A percentile compares a stretch with the other conserved stretches of the same genome.
Evolutionary conservation across 2,888 invertebrate species (phyloP).

Genomic region (Caenorhabditis sinica): DNA sequence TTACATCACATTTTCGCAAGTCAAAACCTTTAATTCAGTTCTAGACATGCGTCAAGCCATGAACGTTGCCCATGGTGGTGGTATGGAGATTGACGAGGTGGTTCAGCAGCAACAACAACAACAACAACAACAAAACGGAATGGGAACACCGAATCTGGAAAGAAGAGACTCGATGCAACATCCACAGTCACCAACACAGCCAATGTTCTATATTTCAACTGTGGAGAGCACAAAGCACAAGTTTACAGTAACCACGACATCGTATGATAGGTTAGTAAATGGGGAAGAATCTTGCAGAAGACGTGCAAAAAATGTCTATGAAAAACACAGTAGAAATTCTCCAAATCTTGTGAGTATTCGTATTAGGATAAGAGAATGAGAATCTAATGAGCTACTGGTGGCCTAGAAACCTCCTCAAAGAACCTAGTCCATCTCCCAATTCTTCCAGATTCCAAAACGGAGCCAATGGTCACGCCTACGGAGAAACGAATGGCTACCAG

Average conservation of each 20-base stretch:
- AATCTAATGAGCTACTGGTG: neutral
- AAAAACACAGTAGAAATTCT: too few species aligned
- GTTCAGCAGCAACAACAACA: constrained; percentile 39
- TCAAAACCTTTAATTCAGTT: constrained; percentile 31
- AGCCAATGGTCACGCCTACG: constrained; percentile 36
- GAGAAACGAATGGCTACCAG: constrained; percentile 31
- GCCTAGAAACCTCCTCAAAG: neutral
- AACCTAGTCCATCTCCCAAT: neutral
- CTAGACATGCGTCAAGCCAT: constrained; percentile 74
- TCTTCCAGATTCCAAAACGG: constrained; percentile 55
- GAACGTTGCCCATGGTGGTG: constrained; percentile 46
- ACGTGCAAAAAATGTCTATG: too few species aligned
- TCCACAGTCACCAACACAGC: constrained; percentile 67
- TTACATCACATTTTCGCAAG: neutral
- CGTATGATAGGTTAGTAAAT: constrained; percentile 61
- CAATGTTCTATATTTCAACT: constrained; percentile 75
- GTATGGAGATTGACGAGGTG: constrained; percentile 63
- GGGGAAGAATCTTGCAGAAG: neutral
- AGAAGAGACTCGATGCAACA: constrained; percentile 41
- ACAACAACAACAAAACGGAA: constrained; percentile 34
- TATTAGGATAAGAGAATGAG: too few species aligned
- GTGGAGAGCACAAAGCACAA: constrained; percentile 77
- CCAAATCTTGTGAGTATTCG: too few species aligned
- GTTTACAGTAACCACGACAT: constrained; percentile 76
- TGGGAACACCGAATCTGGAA: constrained; percentile 44